Percentiles rank a stretch among this genome's conserved stretches.
Evolutionary conservation across 2,888 invertebrate species (phyloP).

Genomic region (Beris morrisii): DNA sequence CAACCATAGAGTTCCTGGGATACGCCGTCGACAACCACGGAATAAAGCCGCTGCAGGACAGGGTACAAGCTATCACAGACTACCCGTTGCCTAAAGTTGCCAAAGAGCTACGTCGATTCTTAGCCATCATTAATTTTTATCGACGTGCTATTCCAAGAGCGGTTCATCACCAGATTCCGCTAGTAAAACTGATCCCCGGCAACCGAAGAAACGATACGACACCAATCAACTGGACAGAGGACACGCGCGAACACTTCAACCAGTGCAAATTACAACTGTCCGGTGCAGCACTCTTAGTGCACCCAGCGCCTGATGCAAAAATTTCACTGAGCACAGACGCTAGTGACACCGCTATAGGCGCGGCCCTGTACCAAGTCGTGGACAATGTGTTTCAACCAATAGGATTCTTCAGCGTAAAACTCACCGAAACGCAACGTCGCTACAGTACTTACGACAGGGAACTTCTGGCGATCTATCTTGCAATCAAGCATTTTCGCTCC

Average conservation of each 20-base stretch:
- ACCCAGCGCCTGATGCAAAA: neutral
- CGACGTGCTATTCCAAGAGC: constrained; percentile 37
- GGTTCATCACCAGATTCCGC: constrained; percentile 7
- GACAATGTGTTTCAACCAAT: no score
- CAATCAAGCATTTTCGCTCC: neutral
- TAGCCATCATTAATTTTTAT: constrained; percentile 38
- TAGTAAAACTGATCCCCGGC: constrained; percentile 25
- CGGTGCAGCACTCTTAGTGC: neutral
- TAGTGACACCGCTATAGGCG: no score
- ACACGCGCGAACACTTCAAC: neutral
- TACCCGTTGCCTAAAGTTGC: constrained; percentile 9
- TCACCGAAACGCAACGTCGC: no score
- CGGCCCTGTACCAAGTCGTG: no score
- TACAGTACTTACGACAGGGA: neutral
- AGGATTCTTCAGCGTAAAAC: no score
- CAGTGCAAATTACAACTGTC: neutral
- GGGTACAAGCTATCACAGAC: constrained; percentile 18
- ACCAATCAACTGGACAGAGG: neutral
- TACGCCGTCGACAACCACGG: constrained; percentile 34
- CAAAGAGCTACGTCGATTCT: constrained; percentile 17
- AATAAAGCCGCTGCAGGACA: constrained; percentile 29
- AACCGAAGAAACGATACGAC: constrained; percentile 38
- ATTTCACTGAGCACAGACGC: neutral
- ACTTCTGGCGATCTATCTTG: neutral
- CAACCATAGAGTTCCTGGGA: constrained; percentile 15